Conservation (phyloP, 2,797 vertebrate genomes). For the Crotalus adamanteus region DNA sequence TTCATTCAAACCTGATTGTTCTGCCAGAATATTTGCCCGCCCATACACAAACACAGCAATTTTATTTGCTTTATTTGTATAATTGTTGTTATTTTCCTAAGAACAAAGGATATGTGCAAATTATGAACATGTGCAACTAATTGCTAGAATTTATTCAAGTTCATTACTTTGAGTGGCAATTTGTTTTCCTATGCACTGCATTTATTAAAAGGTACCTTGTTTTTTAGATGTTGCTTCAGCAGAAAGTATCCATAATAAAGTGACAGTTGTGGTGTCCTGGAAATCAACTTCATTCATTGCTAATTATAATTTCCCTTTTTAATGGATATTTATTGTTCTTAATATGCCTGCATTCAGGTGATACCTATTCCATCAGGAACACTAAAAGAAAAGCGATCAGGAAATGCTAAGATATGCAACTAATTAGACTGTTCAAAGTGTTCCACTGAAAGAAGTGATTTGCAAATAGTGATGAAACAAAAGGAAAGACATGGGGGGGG, state of each 20-base stretch:
- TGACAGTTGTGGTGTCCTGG: neutral
- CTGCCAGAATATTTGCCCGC: constrained; percentile 26
- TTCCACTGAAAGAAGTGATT: constrained; percentile 1
- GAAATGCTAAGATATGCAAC: neutral
- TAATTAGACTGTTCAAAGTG: neutral
- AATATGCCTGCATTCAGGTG: neutral
- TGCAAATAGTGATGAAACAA: neutral
- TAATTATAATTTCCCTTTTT: constrained; percentile 1
- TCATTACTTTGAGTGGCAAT: constrained; percentile 5
- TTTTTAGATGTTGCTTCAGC: constrained; percentile 4
- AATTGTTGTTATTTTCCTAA: constrained; percentile 13
- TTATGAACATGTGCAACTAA: neutral
- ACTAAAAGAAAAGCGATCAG: neutral
- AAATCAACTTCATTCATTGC: constrained; percentile 12
- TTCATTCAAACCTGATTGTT: constrained; percentile 27
- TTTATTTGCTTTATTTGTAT: constrained; percentile 25
- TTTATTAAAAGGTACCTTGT: constrained; percentile 4
- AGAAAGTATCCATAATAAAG: neutral
- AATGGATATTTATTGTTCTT: neutral
- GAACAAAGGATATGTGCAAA: constrained; percentile 25
- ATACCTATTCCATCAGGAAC: neutral
- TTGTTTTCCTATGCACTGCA: neutral
- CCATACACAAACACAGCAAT: constrained; percentile 21
- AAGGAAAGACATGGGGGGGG: neutral
- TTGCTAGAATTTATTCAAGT: neutral